Conservation (phyloP, 2,113 vertebrate species). For the Scalopus aquaticus region DNA sequence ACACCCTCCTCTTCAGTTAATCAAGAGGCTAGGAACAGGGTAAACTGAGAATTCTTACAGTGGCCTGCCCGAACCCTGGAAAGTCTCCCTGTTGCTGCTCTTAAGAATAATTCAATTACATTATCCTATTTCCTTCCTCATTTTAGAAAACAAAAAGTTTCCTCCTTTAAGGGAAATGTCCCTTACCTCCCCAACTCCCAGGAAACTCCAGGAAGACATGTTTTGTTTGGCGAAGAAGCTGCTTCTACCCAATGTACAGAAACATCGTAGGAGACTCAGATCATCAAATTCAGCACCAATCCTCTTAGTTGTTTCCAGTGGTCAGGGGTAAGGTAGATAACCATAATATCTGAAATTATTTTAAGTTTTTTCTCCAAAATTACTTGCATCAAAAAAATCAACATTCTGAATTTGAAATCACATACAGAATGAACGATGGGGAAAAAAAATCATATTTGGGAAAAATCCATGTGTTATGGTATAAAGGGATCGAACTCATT, state of each 20-base stretch:
- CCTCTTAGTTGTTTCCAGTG: background rate
- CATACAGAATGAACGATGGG: background rate
- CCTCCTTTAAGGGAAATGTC: background rate
- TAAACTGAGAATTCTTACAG: background rate
- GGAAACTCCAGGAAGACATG: background rate
- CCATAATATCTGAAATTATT: background rate
- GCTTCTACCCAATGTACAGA: background rate
- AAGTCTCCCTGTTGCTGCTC: background rate
- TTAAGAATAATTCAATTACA: conserved; percentile 42
- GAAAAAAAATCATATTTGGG: background rate
- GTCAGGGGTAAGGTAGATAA: background rate
- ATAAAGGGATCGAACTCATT: background rate
- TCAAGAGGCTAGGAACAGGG: background rate
- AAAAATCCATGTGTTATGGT: background rate
- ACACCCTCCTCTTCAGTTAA: background rate
- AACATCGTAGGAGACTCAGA: background rate
- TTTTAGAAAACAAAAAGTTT: conserved; percentile 56
- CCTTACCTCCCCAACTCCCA: background rate
- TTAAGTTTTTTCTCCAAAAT: background rate
- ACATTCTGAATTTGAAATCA: background rate
- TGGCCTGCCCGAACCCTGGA: background rate
- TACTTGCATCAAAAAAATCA: background rate
- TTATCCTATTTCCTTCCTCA: conserved; percentile 33
- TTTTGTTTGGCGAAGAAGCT: background rate
- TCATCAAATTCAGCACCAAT: background rate